These are phyloP conservation scores for Isotomurus palustris DNA, from an alignment of 2,888 invertebrate genomes.

Conservation along the genomic window DNA sequence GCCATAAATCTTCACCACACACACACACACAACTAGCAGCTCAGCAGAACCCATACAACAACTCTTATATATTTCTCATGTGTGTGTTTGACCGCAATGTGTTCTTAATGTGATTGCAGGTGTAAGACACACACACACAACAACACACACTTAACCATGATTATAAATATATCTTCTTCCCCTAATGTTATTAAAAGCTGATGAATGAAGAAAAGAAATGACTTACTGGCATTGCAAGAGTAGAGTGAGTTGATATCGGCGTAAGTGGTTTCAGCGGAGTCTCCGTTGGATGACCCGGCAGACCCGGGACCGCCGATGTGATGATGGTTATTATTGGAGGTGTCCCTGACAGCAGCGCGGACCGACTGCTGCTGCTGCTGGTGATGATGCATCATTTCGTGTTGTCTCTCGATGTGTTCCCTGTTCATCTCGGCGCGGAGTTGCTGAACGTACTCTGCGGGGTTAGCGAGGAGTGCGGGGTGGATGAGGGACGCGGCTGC, in stretches of 20 bases:
- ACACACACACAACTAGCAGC: no score
- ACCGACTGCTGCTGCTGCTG: slow-evolving; percentile 3
- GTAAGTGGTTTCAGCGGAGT: slow-evolving; percentile 27
- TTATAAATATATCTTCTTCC: slow-evolving; percentile 99
- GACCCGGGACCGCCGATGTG: slow-evolving; percentile 19
- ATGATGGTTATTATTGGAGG: not conserved
- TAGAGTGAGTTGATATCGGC: slow-evolving; percentile 17
- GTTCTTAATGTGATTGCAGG: no score
- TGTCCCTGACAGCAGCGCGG: slow-evolving; percentile 3
- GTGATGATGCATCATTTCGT: not conserved
- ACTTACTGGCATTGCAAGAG: slow-evolving; percentile 17
- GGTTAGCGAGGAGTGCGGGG: slow-evolving; percentile 31
- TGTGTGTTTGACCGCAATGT: no score
- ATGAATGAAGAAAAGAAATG: slow-evolving; percentile 80
- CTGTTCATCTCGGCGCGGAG: slow-evolving; percentile 30
- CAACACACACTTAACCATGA: no score
- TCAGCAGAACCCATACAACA: no score
- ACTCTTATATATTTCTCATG: no score
- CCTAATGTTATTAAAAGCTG: slow-evolving; percentile 99
- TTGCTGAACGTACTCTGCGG: slow-evolving; percentile 36
- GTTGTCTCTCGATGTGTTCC: no score
- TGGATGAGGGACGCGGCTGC: slow-evolving; percentile 23
- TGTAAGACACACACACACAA: no score
- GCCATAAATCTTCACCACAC: no score
- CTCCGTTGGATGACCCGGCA: slow-evolving; percentile 34